Evolutionary conservation across 2,113 vertebrate genomes (phyloP).

Genomic region (Dipodomys spectabilis): DNA sequence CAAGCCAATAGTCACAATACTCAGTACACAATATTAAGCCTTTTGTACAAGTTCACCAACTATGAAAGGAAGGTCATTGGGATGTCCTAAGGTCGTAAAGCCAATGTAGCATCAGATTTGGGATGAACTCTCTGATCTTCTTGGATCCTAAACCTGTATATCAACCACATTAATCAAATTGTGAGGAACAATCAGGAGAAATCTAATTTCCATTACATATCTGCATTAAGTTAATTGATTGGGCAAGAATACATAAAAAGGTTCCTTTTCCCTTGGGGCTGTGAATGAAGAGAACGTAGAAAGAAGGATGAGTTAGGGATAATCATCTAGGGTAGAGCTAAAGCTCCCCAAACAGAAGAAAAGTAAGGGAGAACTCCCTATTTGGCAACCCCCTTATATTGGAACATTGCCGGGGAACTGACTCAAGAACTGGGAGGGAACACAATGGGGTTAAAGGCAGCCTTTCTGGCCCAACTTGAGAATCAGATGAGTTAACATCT

Average conservation of each 20-base stretch:
- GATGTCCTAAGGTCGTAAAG: slow-evolving; percentile 51
- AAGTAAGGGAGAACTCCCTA: neutral
- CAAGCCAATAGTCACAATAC: slow-evolving; percentile 60
- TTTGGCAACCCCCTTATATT: slow-evolving; percentile 3
- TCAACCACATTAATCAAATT: slow-evolving; percentile 62
- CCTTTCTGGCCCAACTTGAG: slow-evolving; percentile 36
- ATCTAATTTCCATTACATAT: slow-evolving; percentile 59
- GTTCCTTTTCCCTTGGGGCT: neutral
- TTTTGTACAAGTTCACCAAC: slow-evolving; percentile 51
- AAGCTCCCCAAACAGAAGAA: neutral
- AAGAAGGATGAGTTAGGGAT: neutral
- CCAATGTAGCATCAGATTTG: slow-evolving; percentile 49
- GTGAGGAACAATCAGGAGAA: slow-evolving; percentile 52
- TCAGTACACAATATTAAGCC: slow-evolving; percentile 24
- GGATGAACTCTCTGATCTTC: slow-evolving; percentile 52
- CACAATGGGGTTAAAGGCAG: slow-evolving; percentile 50
- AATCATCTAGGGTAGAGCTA: neutral
- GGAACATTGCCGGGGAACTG: slow-evolving; percentile 18
- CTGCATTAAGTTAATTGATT: slow-evolving; percentile 68
- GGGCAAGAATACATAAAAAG: slow-evolving; percentile 56
- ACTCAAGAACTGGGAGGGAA: neutral
- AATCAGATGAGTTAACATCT: slow-evolving; percentile 22
- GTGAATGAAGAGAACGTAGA: neutral
- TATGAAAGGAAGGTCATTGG: slow-evolving; percentile 63
- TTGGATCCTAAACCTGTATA: slow-evolving; percentile 48